These are phyloP conservation scores for Thaleichthys pacificus DNA, from an alignment of 2,797 vertebrate genomes.

Conservation along the genomic window DNA sequence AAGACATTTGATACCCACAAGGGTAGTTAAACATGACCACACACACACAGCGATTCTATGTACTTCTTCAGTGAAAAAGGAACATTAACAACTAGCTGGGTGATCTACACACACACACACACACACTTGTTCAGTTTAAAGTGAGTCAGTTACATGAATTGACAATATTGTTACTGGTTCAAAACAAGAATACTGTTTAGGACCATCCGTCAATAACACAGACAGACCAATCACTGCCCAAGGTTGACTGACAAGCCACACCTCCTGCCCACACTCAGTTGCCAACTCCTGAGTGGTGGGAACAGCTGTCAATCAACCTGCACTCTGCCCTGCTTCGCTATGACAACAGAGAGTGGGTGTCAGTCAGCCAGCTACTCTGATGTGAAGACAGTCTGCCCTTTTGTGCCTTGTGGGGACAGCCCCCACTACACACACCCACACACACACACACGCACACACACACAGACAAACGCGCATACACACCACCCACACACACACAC, in stretches of 20 bases:
- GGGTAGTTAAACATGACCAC: no score
- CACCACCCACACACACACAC: no score
- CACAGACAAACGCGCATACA: no score
- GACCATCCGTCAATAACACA: no score
- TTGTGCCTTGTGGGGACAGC: constrained; percentile 42
- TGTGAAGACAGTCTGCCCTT: constrained; percentile 47
- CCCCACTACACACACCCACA: not conserved
- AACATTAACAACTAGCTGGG: not conserved
- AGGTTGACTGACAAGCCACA: no score
- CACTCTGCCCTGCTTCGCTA: constrained; percentile 50
- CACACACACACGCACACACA: not conserved
- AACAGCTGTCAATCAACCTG: constrained; percentile 64
- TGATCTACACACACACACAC: no score
- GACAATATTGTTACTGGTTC: not conserved
- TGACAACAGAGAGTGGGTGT: constrained; percentile 64
- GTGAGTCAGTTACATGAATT: not conserved
- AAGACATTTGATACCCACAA: no score
- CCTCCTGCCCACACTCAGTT: no score
- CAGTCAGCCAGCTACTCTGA: constrained; percentile 45
- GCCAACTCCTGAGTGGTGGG: constrained; percentile 40
- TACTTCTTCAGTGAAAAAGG: not conserved
- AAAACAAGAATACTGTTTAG: no score
- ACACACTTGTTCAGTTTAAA: not conserved
- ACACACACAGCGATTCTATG: not conserved
- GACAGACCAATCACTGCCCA: no score